Evolutionary conservation across 2,797 vertebrate genomes (phyloP), one percentile per base, ranked within the genome.

Genomic region (Lutra lutra): DNA sequence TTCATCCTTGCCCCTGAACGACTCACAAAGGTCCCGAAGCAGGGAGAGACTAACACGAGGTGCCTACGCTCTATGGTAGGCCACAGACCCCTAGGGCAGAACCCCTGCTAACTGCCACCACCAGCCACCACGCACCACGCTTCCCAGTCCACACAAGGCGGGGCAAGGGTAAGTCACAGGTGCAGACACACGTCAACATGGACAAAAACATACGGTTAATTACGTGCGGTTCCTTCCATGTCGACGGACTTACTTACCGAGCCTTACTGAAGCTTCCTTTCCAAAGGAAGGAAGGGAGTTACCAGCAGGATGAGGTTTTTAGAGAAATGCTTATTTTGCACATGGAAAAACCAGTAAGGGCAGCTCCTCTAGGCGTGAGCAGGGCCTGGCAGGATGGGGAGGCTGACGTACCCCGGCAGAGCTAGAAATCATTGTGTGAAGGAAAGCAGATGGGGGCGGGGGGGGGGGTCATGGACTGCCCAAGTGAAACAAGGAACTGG

Each of bases 131-230:
- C 2, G 51, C 64, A 10, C 4, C 4, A 43, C 5, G 46, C 56
- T 40, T 46, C 73, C 51, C 11, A 46, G 32, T 56, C n/a, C 51
- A 48, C 5, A 1, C 27, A 38, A 66, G 29, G 73, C 14, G 32
- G 43, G 32, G 23, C 29, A 32, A 94, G 78, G 64, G 21, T 51
- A 90, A 60, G 64, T 25, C 64, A 46, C 25, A 18, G 35, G 18
- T 21, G 9, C 17, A n/a, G 18, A 60, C 15, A n/a, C 6, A 58
- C 2, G 6, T 48, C 51, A 54, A 15, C 85, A 73, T 5, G 4
- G 7, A 95, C 72, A 64, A 85, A 70, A 56, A 3, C 3, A 35
- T 58, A 51, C 78, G 78, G 43, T 88, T 75, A 68, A 91, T 62
- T 43, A 43, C 9, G 12, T 29, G 11, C 35, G 29, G 43, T 23